Evolutionary conservation across 2,797 vertebrate genomes (phyloP).

Genomic region (Sebastes minor): DNA sequence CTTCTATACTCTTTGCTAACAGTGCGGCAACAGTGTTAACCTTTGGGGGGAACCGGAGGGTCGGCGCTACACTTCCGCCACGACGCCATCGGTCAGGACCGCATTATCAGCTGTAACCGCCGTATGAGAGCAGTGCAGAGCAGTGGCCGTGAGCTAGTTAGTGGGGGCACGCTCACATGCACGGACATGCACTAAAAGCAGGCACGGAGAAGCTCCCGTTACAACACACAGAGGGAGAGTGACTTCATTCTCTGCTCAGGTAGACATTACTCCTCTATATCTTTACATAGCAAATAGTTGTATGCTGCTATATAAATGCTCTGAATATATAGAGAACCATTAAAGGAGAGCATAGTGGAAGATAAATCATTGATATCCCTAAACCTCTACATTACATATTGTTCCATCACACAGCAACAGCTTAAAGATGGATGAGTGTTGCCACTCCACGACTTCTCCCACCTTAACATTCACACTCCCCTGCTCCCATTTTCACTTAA

Average conservation of each 20-base stretch:
- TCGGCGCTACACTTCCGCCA: too few species aligned
- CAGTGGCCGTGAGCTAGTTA: background rate
- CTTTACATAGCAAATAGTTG: background rate
- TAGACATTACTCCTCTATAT: background rate
- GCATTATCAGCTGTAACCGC: too few species aligned
- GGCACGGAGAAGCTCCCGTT: background rate
- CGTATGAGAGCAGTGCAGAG: too few species aligned
- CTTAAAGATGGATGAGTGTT: background rate
- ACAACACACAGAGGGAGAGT: background rate
- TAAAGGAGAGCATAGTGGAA: background rate
- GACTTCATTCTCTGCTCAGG: background rate
- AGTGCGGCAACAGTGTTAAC: too few species aligned
- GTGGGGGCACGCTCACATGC: background rate
- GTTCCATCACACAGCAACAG: background rate
- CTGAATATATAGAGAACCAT: background rate
- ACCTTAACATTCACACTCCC: background rate
- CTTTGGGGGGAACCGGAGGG: too few species aligned
- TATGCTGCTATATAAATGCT: background rate
- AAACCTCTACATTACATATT: background rate
- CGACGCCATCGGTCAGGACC: too few species aligned
- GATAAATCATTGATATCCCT: background rate
- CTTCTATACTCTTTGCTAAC: too few species aligned
- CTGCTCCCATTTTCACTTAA: background rate
- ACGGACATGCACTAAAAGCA: background rate
- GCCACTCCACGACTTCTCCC: background rate